Evolutionary conservation across 2,113 vertebrate species (phyloP).

Genomic region (Coptodon bakossiorum): DNA sequence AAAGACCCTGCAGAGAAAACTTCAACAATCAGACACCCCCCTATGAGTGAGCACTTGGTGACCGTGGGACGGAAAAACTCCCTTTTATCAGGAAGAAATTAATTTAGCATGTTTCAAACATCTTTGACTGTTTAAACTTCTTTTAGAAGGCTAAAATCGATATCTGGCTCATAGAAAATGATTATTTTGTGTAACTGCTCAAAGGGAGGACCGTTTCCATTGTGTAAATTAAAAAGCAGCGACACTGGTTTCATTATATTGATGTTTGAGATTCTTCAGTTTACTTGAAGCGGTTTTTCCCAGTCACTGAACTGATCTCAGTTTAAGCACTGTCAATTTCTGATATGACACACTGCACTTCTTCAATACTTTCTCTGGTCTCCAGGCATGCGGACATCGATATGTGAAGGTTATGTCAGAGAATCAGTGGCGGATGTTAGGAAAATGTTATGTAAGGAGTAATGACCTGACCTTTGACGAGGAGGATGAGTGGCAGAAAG

Average conservation of each 20-base stretch:
- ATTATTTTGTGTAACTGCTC: neutral
- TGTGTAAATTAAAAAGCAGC: neutral
- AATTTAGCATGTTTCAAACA: neutral
- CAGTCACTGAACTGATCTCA: neutral
- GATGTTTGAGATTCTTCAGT: neutral
- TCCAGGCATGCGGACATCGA: slow-evolving; percentile 89
- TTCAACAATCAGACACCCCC: neutral
- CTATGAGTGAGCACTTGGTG: neutral
- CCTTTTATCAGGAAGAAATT: neutral
- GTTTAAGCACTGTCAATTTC: neutral
- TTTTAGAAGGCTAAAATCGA: neutral
- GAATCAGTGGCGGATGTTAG: slow-evolving; percentile 85
- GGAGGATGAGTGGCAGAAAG: slow-evolving; percentile 81
- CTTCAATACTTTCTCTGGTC: neutral
- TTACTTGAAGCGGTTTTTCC: neutral
- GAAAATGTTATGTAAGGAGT: slow-evolving; percentile 85
- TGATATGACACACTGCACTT: neutral
- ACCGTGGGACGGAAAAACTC: neutral
- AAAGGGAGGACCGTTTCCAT: neutral
- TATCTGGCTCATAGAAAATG: neutral
- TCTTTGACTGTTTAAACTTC: neutral
- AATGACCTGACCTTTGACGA: slow-evolving; percentile 78
- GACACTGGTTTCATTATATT: neutral
- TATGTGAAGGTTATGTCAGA: slow-evolving; percentile 77
- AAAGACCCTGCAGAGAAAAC: neutral